Evolutionary conservation across 2,113 vertebrate genomes (phyloP).

Genomic region (Leiothrix lutea): DNA sequence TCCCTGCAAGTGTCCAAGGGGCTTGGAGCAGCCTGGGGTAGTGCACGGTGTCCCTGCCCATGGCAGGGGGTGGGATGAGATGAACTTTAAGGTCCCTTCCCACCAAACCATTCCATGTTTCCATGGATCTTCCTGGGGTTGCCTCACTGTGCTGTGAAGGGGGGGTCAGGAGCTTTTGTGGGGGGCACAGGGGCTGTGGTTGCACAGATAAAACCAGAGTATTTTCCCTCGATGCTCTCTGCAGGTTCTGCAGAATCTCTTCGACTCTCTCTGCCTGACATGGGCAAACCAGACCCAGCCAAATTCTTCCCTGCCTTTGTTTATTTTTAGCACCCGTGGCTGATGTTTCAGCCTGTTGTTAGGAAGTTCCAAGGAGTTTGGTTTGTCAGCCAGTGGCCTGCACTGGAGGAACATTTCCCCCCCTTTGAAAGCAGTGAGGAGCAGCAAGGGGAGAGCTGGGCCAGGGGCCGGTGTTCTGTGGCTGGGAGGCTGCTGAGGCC

Average conservation of each 20-base stretch:
- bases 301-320: neutral
- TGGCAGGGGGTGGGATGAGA: neutral
- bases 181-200: neutral
- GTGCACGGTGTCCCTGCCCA: neutral
- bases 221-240: neutral
- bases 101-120: neutral
- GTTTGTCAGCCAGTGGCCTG: neutral
- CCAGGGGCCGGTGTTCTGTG: rapidly evolving
- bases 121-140: neutral
- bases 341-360: neutral
- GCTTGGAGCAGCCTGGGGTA: neutral
- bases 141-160: neutral
- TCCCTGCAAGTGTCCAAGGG: neutral
- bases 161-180: rapidly evolving
- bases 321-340: slow-evolving; percentile 47
- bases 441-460: neutral
- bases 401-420: neutral
- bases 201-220: rapidly evolving
- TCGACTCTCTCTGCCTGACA: neutral
- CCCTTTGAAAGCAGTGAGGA: neutral
- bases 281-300: neutral
- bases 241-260: neutral
- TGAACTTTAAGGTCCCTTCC: neutral
- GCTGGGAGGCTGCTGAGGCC: neutral
- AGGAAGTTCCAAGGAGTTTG: neutral